phyloP scores from a whole-genome alignment of 1,140 invertebrate genomes.

The Drosophila sucinea region DNA sequence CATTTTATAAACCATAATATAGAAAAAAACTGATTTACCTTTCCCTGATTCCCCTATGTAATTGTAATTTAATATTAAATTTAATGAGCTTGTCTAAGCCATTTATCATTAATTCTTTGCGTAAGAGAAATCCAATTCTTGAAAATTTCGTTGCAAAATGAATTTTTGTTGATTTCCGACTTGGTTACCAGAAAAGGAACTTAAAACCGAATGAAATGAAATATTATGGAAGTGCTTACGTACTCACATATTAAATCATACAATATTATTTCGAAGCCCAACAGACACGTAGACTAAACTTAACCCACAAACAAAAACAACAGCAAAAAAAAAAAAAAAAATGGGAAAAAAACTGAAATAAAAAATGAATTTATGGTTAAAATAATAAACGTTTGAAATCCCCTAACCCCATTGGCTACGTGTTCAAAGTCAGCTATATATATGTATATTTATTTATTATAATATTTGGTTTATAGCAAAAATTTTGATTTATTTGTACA shows the following conservation, averaged over 20 bases:
- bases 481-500: background rate
- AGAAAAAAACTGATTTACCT: too few relatives aligned
- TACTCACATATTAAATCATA: conserved; percentile 1
- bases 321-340: background rate
- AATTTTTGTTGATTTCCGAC: background rate
- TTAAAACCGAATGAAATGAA: background rate
- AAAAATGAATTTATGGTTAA: background rate
- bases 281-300: conserved; percentile 7
- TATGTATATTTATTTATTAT: conserved; percentile 1
- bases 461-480: background rate
- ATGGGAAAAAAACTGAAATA: background rate
- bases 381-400: conserved; percentile 13
- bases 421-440: conserved; percentile 28
- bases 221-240: background rate
- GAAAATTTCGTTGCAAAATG: background rate
- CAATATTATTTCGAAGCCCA: too few relatives aligned
- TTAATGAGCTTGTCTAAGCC: too few relatives aligned
- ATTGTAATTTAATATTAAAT: too few relatives aligned
- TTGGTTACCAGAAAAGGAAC: background rate
- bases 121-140: too few relatives aligned
- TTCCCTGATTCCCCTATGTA: too few relatives aligned
- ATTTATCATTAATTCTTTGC: too few relatives aligned
- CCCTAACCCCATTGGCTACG: conserved; percentile 14
- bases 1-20: too few relatives aligned
- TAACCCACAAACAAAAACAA: background rate